Base-by-base conservation (phyloP, 2,888 invertebrate species). In the Thecocarcelia acutangulata region DNA sequence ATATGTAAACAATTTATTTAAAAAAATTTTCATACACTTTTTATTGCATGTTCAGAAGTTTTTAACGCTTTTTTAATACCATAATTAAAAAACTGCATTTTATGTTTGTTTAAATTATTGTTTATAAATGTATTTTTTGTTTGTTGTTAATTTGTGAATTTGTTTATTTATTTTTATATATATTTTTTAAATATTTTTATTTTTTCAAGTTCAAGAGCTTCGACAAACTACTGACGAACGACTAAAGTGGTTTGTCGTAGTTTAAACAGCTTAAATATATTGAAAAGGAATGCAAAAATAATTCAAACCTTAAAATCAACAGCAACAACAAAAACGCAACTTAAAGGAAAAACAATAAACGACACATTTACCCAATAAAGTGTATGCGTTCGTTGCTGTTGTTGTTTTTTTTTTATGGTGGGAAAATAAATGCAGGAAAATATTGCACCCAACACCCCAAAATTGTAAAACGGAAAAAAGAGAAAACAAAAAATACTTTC, bases 191-290 rank as follows among this genome's bases (percentile, higher is more conserved):
- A 33, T 42, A 54, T 19, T 17, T 42, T 44, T 11, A 76, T 84
- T n/a, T n/a, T n/a, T 84, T 84, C 84, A 84, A 84, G 84, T 84
- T 84, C 84, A 84, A 84, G 84, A 84, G 83, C 84, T 84, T 78
- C 80, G 80, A 70, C 48, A 81, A 80, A 83, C 83, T 70, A 84
- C 79, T 76, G 73, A 79, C 66, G 80, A 83, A 78, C 76, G 83
- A 84, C 83, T 84, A 80, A 84, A 79, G 42, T 68, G 63, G 74
- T 78, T 75, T 73, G 72, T 56, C 78, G 80, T 68, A 59, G 78
- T 73, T 75, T 80, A 76, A 74, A 82, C 80, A 83, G 76, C 82
- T 84, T 84, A 84, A 84, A 83, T 83, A 83, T 83, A 59, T 52
- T 40, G 52, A 19, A 61, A 37, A 64, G 58, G 33, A 58, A 50